Evolutionary conservation across 2,113 vertebrate genomes (phyloP).

Genomic region (Dicaeum eximium): DNA sequence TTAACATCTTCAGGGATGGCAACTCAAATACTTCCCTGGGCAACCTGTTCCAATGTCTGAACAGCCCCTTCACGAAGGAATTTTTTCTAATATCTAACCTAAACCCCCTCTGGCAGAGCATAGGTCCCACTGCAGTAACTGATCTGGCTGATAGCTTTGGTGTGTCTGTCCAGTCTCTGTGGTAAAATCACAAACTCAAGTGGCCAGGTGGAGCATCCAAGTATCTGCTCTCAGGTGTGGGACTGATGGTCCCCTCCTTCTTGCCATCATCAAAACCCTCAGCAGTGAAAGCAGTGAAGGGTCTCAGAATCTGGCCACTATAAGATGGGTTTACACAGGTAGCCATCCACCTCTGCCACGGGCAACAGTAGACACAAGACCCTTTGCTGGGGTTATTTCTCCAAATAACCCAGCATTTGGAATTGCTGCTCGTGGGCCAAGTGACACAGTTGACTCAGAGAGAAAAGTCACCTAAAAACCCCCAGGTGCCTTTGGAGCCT

Average conservation of each 20-base stretch:
- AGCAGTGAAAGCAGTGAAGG: not conserved
- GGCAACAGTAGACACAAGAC: not conserved
- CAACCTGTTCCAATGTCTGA: not conserved
- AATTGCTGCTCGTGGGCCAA: not conserved
- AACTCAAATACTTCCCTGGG: not conserved
- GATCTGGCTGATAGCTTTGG: not conserved
- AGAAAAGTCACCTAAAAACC: not conserved
- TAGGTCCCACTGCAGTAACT: not conserved
- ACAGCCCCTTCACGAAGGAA: not conserved
- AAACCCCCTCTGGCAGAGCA: not conserved
- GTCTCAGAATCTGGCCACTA: not conserved
- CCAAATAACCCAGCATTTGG: not conserved
- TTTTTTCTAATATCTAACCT: not conserved
- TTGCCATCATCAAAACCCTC: not conserved
- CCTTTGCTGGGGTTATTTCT: not conserved
- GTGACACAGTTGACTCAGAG: fast-evolving
- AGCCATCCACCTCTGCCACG: not conserved
- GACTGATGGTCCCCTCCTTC: not conserved
- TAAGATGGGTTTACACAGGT: not conserved
- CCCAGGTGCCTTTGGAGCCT: not conserved
- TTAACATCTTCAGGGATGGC: not conserved
- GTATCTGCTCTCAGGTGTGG: not conserved
- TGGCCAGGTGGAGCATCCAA: not conserved
- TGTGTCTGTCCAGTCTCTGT: not conserved
- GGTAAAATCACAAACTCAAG: not conserved